Evolutionary conservation across 2,888 invertebrate genomes (phyloP).

Genomic region (Urechis unicinctus): DNA sequence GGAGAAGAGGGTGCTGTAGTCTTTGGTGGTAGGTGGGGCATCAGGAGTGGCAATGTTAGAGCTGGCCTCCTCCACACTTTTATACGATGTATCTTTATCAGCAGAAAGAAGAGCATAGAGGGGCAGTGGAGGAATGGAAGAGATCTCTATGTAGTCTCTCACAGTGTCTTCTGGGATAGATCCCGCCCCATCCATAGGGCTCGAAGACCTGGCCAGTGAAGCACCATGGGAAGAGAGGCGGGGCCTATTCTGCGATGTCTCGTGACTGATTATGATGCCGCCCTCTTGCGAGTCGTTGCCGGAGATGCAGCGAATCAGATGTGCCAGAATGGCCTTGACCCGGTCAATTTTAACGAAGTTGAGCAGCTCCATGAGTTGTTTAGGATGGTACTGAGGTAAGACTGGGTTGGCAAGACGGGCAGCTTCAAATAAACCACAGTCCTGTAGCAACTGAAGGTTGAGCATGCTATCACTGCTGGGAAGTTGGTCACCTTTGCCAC

Average conservation of each 20-base stretch:
- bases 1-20: slow-evolving; percentile 81
- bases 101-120: slow-evolving; percentile 92
- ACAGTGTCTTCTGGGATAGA: slow-evolving; percentile 30
- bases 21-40: slow-evolving; percentile 50
- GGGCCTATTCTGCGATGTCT: slow-evolving; percentile 5
- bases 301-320: slow-evolving; percentile 73
- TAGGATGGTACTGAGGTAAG: slow-evolving; percentile 97
- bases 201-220: slow-evolving; percentile 7
- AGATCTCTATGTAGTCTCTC: slow-evolving; percentile 71
- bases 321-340: slow-evolving; percentile 96
- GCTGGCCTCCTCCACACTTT: slow-evolving; percentile 17
- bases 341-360: slow-evolving; percentile 94
- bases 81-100: slow-evolving; percentile 57
- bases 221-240: slow-evolving; percentile 1
- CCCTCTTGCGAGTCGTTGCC: slow-evolving; percentile 24
- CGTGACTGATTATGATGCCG: slow-evolving; percentile 21
- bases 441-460: slow-evolving; percentile 38
- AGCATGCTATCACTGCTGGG: slow-evolving; percentile 24
- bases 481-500: background rate
- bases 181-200: slow-evolving; percentile 9
- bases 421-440: slow-evolving; percentile 77
- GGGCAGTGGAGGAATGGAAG: slow-evolving; percentile 95
- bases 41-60: background rate
- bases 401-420: slow-evolving; percentile 95
- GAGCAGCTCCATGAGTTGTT: slow-evolving; percentile 93